These are phyloP conservation scores for Porites cylindrica DNA, from an alignment of 92 coral and sea anemone species.

Conservation along the genomic window DNA sequence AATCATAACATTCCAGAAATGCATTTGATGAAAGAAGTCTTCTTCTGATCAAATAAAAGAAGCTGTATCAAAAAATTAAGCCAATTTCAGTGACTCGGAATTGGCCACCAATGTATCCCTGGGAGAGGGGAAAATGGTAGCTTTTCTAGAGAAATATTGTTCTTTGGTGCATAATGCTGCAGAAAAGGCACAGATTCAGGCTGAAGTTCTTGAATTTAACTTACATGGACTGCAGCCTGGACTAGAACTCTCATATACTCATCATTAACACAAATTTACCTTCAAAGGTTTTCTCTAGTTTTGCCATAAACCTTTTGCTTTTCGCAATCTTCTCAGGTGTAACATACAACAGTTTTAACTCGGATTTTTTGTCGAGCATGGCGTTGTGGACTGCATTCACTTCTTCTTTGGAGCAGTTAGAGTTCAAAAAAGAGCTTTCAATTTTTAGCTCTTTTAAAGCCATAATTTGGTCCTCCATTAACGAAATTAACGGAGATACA, in stretches of 20 bases:
- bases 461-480: conserved; percentile 97
- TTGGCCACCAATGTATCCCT: not conserved
- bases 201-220: too few species aligned
- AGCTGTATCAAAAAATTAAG: too few species aligned
- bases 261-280: conserved; percentile 50
- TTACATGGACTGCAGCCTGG: too few species aligned
- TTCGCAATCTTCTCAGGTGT: conserved; percentile 98
- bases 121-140: too few species aligned
- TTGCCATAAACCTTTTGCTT: conserved; percentile 97
- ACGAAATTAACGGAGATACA: conserved; percentile 91
- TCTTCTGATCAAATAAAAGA: too few species aligned
- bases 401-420: conserved; percentile 88
- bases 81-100: not conserved
- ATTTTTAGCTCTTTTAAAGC: conserved; percentile 78
- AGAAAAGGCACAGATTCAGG: too few species aligned
- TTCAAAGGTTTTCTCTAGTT: conserved; percentile 89
- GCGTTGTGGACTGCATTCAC: conserved; percentile 84
- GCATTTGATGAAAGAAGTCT: too few species aligned
- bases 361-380: conserved; percentile 85
- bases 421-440: conserved; percentile 75
- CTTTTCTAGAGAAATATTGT: not conserved
- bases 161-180: not conserved
- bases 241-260: too few species aligned
- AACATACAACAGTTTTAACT: conserved; percentile 89
- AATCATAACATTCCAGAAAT: too few species aligned